Percentiles rank a stretch among this genome's conserved stretches.
Evolutionary conservation across 2,113 vertebrate genomes (phyloP).

Genomic region (Larimichthys crocea): DNA sequence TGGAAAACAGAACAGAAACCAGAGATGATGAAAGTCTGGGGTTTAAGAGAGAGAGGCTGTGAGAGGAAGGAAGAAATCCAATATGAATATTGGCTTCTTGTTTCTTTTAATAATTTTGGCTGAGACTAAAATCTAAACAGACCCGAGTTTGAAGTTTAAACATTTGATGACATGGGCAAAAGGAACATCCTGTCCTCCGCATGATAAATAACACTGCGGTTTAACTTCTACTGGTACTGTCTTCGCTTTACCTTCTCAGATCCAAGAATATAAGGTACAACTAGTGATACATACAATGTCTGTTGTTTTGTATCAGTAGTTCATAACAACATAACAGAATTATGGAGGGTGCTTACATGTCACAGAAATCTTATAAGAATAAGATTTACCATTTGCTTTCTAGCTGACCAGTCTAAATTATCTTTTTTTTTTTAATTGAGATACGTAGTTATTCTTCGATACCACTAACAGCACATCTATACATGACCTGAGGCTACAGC

Average conservation of each 20-base stretch:
- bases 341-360: too few relatives aligned
- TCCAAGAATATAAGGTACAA: too few relatives aligned
- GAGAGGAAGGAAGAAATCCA: neutral
- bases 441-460: too few relatives aligned
- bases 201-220: neutral
- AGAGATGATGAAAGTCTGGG: neutral
- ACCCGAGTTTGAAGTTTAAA: neutral
- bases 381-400: too few relatives aligned
- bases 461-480: too few relatives aligned
- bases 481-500: too few relatives aligned
- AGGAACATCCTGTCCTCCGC: conserved; percentile 4
- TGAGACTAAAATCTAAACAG: neutral
- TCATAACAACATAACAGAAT: neutral
- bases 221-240: too few relatives aligned
- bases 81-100: neutral
- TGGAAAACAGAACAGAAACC: conserved; percentile 48
- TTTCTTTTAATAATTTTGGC: neutral
- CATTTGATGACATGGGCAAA: neutral
- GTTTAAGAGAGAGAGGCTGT: neutral
- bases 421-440: too few relatives aligned
- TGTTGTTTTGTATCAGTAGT: neutral
- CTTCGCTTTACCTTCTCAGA: neutral
- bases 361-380: too few relatives aligned
- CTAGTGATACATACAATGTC: neutral
- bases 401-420: too few relatives aligned